These are phyloP conservation scores for Enteromius treurensis DNA, from an alignment of 2,797 vertebrate genomes.

Conservation along the genomic window DNA sequence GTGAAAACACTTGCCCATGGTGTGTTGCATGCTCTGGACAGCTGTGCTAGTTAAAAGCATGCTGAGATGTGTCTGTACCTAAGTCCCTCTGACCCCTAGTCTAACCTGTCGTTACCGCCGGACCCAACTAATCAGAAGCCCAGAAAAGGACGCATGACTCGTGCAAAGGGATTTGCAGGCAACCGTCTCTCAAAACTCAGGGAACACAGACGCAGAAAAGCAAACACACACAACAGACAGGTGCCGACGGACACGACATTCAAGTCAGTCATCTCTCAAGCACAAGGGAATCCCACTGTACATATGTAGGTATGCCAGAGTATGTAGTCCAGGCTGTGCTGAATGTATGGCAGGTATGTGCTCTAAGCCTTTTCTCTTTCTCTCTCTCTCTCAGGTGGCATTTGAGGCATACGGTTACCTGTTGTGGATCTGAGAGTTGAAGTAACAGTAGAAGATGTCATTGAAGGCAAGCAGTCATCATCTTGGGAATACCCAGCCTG, in stretches of 20 bases:
- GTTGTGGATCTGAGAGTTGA: constrained; percentile 96
- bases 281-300: constrained; percentile 86
- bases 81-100: constrained; percentile 60
- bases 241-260: constrained; percentile 71
- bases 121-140: constrained; percentile 69
- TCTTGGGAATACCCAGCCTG: constrained; percentile 99
- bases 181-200: constrained; percentile 71
- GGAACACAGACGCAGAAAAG: constrained; percentile 65
- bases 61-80: constrained; percentile 69
- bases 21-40: constrained; percentile 74
- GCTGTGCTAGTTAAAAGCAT: constrained; percentile 69
- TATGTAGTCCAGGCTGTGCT: constrained; percentile 75
- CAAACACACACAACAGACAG: constrained; percentile 65
- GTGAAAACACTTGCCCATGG: constrained; percentile 68
- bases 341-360: constrained; percentile 79
- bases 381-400: constrained; percentile 51
- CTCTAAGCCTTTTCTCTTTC: constrained; percentile 76
- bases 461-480: constrained; percentile 94
- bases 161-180: constrained; percentile 73
- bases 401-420: constrained; percentile 85
- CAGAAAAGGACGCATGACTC: constrained; percentile 72
- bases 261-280: constrained; percentile 78
- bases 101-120: constrained; percentile 62
- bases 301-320: constrained; percentile 83
- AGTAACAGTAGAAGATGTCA: constrained; percentile 93